A percentile compares a stretch with the other conserved stretches of the same genome.
phyloP scores from a whole-genome alignment of 2,113 vertebrate species.

The Hepsetus odoe region DNA sequence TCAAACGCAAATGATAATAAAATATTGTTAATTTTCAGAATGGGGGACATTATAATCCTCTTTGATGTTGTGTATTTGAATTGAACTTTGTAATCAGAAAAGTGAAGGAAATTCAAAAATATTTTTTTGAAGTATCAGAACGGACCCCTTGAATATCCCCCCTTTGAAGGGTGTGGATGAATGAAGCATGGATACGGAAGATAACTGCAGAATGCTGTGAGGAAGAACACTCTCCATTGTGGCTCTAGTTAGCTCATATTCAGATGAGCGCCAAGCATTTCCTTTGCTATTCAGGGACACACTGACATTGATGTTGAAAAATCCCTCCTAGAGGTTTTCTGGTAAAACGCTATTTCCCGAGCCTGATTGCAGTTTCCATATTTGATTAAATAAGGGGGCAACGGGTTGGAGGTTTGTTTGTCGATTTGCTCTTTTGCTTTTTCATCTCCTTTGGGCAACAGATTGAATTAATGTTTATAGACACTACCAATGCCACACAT shows the following conservation, averaged over 20 bases:
- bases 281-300: constrained; percentile 2
- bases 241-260: not conserved
- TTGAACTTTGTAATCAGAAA: too few relatives aligned
- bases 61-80: too few relatives aligned
- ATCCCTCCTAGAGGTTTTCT: constrained; percentile 21
- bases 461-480: constrained; percentile 80
- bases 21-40: too few relatives aligned
- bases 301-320: constrained; percentile 29
- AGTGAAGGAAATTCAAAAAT: too few relatives aligned
- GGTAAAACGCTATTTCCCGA: constrained; percentile 23
- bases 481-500: constrained; percentile 73
- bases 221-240: not conserved
- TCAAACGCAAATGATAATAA: too few relatives aligned
- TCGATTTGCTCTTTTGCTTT: constrained; percentile 76
- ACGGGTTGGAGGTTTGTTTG: constrained; percentile 77
- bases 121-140: too few relatives aligned
- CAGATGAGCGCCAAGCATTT: not conserved
- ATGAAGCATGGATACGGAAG: not conserved
- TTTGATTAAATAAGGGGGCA: constrained; percentile 74
- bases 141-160: too few relatives aligned
- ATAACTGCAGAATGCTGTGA: not conserved
- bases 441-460: constrained; percentile 78
- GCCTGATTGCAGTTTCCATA: constrained; percentile 78
- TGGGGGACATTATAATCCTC: too few relatives aligned
- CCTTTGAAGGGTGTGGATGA: not conserved